Base-by-base conservation (phyloP, 2,888 invertebrate genomes). In the Meiosimyza platycephala region DNA sequence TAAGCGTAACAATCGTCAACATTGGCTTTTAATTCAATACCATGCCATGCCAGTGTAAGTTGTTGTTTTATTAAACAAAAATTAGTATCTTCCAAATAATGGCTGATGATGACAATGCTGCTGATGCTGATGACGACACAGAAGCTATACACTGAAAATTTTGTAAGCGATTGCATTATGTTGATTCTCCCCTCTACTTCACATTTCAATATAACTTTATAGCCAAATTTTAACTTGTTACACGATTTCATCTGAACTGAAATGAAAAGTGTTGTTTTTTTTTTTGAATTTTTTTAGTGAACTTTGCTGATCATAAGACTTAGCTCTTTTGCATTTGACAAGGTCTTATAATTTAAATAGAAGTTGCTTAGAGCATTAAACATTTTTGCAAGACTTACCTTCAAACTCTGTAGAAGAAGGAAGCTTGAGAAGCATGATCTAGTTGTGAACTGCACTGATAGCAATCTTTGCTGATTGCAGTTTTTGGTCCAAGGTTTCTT, bases 71-170 rank as follows among this genome's bases (percentile, higher is more conserved):
- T 28, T 28, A 12, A 12, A 28, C 12, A 1, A 18, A 28, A 57
- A 40, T 18, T 22, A 9, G 57, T 28, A 57, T 57, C 57, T 57
- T 57, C 57, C 57, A 57, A 28, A 57, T 28, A 2, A 28, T 15
- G 4, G 57, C 57, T 57, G 13, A 18, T 1, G 57, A 0, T 57
- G 57, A 57, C 55, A 22, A 16, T 55, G 18, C 18, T 13, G 18
- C 9, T 57, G 57, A 22, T 18, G 57, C 13, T n/a, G 57, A 12
- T 57, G 57, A 57, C 57, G 57, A 57, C 57, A 57, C 57, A 57
- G 28, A 28, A 57, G 22, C 18, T 28, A n/a, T n/a, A 18, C 57
- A 57, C 13, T 28, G 57, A 57, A 6, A 12, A 57, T 15, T 11
- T 28, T 57, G 13, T 57, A 18, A 22, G 18, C 5, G 9, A 18